phyloP scores from a whole-genome alignment of 92 coral and sea anemone species.

The Zoanthus solanderi region DNA sequence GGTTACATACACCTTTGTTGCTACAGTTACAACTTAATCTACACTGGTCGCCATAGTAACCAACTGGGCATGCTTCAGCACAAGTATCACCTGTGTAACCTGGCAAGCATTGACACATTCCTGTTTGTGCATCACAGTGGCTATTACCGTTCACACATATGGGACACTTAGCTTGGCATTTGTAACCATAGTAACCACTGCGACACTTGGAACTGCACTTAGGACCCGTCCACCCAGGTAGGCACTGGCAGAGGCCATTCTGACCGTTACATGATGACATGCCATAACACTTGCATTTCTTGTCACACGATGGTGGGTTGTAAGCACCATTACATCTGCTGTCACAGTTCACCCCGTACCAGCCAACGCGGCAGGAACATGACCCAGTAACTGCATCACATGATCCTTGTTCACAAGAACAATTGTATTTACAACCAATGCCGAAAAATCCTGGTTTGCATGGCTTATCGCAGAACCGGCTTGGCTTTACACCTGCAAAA shows the following conservation, averaged over 20 bases:
- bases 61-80: conserved; percentile 72
- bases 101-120: conserved; percentile 68
- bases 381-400: conserved; percentile 18
- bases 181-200: conserved; percentile 61
- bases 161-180: conserved; percentile 69
- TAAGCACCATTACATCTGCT: conserved; percentile 64
- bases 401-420: conserved; percentile 11
- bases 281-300: conserved; percentile 64
- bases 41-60: conserved; percentile 76
- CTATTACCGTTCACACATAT: conserved; percentile 69
- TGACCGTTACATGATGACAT: conserved; percentile 65
- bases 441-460: conserved; percentile 68
- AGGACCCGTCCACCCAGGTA: conserved; percentile 74
- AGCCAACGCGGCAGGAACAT: conserved; percentile 1
- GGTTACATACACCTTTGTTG: conserved; percentile 67
- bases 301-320: conserved; percentile 55
- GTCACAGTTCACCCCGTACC: conserved; percentile 34
- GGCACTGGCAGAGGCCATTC: conserved; percentile 75
- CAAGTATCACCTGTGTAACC: conserved; percentile 82
- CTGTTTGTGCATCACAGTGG: conserved; percentile 62
- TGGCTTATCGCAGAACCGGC: conserved; percentile 72
- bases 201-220: conserved; percentile 64
- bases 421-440: conserved; percentile 46
- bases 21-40: conserved; percentile 61
- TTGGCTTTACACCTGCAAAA: conserved; percentile 68